Evolutionary conservation across 2,797 vertebrate genomes (phyloP).

Genomic region (Pteronotus mesoamericanus): DNA sequence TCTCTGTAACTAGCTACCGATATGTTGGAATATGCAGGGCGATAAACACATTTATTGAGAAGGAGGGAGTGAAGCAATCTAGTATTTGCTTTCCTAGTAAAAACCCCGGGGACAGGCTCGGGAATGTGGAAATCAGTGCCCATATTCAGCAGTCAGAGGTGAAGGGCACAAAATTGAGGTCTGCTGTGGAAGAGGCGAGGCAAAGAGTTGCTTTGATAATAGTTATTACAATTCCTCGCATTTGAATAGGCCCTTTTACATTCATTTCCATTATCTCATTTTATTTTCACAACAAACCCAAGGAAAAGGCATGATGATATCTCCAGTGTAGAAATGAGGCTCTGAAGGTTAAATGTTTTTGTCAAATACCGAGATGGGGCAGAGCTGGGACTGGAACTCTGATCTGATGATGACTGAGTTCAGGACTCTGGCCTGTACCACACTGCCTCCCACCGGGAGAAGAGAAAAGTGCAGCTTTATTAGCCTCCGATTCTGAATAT

Average conservation of each 20-base stretch:
- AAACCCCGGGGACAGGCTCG: conserved; percentile 65
- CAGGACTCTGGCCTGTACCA: not conserved
- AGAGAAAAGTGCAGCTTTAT: not conserved
- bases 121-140: conserved; percentile 37
- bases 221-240: not conserved
- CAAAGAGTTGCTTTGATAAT: not conserved
- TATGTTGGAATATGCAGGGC: conserved; percentile 81
- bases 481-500: not conserved
- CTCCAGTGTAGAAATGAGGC: not conserved
- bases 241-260: not conserved
- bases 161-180: not conserved
- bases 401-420: not conserved
- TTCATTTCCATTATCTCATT: not conserved
- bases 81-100: conserved; percentile 74
- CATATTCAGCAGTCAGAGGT: not conserved
- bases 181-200: not conserved
- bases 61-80: conserved; percentile 72
- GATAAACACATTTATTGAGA: conserved; percentile 82
- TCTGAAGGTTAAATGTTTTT: not conserved
- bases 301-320: not conserved
- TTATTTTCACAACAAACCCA: not conserved
- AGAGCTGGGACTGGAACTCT: not conserved
- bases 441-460: not conserved
- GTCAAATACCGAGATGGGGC: not conserved
- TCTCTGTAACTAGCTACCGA: conserved; percentile 79